phyloP scores from a whole-genome alignment of 2,113 vertebrate genomes.

The Perca schrenkii region DNA sequence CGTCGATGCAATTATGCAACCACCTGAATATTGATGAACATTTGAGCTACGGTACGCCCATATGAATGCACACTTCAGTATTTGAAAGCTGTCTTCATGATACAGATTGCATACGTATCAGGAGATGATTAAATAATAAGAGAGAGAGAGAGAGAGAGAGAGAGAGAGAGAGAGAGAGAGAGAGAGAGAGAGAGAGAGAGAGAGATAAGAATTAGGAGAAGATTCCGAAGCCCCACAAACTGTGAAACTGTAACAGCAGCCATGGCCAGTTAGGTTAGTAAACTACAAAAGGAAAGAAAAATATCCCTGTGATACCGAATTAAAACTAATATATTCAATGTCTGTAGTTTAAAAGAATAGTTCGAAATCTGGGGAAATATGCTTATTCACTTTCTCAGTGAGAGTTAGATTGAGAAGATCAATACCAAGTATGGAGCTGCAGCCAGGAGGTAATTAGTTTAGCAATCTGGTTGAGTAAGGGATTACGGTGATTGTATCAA shows the following conservation, averaged over 20 bases:
- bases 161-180: too few species aligned
- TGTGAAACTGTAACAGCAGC: background rate
- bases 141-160: too few species aligned
- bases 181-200: background rate
- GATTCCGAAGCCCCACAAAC: background rate
- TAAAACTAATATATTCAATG: background rate
- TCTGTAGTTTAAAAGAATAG: background rate
- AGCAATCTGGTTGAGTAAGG: background rate
- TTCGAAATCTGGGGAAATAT: background rate
- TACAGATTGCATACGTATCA: slow-evolving; percentile 13
- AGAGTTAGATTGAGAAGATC: background rate
- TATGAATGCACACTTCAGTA: slow-evolving; percentile 40
- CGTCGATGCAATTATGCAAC: slow-evolving; percentile 73
- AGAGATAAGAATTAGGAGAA: background rate
- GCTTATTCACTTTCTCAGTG: background rate
- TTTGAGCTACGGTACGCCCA: slow-evolving; percentile 48
- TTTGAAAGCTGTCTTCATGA: slow-evolving; percentile 25
- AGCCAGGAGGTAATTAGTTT: background rate
- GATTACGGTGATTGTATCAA: background rate
- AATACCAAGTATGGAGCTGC: background rate
- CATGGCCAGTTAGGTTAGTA: background rate
- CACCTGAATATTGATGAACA: slow-evolving; percentile 75
- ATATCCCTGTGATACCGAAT: background rate
- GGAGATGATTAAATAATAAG: background rate
- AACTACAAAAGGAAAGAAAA: background rate